Base-by-base conservation (phyloP, 2,888 invertebrate species). In the Hypomecis atomaria region DNA sequence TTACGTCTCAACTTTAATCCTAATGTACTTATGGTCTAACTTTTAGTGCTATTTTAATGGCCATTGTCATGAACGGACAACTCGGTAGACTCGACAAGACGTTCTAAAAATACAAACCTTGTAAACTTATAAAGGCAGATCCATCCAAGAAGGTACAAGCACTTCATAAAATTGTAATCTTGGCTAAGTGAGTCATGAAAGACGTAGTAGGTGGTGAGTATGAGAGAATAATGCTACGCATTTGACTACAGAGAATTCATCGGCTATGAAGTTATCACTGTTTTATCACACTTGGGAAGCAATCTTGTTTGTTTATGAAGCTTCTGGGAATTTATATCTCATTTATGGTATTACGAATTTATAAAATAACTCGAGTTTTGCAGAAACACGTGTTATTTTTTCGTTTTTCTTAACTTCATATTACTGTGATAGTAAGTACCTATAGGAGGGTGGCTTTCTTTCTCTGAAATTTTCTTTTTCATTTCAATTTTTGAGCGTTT, bases 141-240 rank as follows among this genome's bases (percentile, higher is more conserved):
- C 5, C 37, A 36, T 62, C 49, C 58, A 64, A 67, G 60, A 66
- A 65, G 61, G 37, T 65, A 68, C 63, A 66, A 66, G 61, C 63
- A 68, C 66, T 71, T 70, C 66, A 66, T 71, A 67, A 68, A 71
- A 70, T 52, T 65, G 65, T 68, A 66, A 71, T 71, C 71, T 60
- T 67, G 52, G 54, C 66, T 70, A 71, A 71, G 69, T 70, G 65
- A 70, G 70, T 56, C 65, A 66, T 68, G 67, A 70, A 68, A 69
- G 66, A 67, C 59, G 64, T 61, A 47, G 67, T 53, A 50, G 66
- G 59, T 56, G 67, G 62, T 59, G 59, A 63, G 48, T 43, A 43
- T 56, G 54, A 58, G 50, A 62, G 67, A 66, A 66, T 64, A 64
- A 59, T 8, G 44, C 47, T 47, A 60, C 48, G 53, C 47, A 59